Conservation (phyloP, 1,140 invertebrate genomes). For the Wasmannia auropunctata region DNA sequence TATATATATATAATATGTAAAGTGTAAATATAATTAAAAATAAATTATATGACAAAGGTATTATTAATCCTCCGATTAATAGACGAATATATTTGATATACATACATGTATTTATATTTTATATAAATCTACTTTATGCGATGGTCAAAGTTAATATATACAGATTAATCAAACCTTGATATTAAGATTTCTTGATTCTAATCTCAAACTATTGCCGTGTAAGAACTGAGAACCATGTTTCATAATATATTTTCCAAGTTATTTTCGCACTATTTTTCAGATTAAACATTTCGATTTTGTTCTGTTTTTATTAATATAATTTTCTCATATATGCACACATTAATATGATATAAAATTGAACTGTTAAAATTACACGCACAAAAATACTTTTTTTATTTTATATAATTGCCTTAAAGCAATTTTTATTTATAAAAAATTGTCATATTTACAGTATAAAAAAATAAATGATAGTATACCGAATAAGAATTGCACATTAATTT, state of each 20-base stretch:
- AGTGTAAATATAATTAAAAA: background rate
- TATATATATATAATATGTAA: background rate
- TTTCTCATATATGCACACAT: background rate
- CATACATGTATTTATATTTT: background rate
- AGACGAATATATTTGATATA: background rate
- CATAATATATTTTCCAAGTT: conserved; percentile 1
- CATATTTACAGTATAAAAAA: background rate
- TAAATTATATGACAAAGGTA: background rate
- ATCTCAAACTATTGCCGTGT: background rate
- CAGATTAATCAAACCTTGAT: background rate
- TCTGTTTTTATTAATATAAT: background rate
- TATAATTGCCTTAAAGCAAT: background rate
- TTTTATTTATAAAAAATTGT: background rate
- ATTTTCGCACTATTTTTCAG: background rate
- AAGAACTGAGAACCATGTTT: conserved; percentile 3
- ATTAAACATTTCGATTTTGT: background rate
- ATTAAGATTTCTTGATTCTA: conserved; percentile 19
- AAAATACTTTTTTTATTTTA: background rate
- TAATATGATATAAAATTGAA: no score
- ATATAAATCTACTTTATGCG: background rate
- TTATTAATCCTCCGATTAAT: background rate
- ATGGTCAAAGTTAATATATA: background rate
- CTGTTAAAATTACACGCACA: background rate
- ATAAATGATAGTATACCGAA: background rate
- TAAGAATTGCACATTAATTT: background rate